Conservation (phyloP, 2,888 invertebrate species). For the Acanthacorydalis orientalis region DNA sequence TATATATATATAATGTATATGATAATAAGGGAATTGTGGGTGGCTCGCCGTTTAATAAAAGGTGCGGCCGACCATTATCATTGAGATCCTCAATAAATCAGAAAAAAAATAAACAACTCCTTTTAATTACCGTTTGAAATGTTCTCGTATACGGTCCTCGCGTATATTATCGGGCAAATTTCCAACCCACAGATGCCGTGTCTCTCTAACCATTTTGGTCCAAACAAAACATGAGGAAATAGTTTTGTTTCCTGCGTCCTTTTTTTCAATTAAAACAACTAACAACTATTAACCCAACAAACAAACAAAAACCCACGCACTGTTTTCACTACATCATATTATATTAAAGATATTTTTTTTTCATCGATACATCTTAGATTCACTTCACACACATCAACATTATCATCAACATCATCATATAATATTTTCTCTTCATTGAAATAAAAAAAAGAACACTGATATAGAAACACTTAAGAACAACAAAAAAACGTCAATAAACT, state of each 20-base stretch:
- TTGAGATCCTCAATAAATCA: background rate
- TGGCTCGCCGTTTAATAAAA: background rate
- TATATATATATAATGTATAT: too few relatives aligned
- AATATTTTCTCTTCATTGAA: background rate
- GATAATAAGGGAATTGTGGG: background rate
- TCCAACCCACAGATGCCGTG: slow-evolving; percentile 99
- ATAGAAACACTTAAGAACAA: background rate
- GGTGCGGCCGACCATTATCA: background rate
- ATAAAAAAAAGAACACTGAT: slow-evolving; percentile 3
- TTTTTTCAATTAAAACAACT: background rate
- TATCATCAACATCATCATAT: background rate
- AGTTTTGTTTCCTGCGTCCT: slow-evolving; percentile 35
- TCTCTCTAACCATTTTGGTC: slow-evolving; percentile 99
- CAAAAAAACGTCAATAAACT: too few relatives aligned
- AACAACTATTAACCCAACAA: background rate
- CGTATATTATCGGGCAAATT: slow-evolving; percentile 99
- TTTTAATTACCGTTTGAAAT: slow-evolving; percentile 80
- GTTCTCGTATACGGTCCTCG: slow-evolving; percentile 92
- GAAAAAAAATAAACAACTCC: too few relatives aligned
- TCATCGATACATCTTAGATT: background rate
- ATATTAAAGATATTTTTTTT: slow-evolving; percentile 8
- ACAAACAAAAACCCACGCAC: background rate
- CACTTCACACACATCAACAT: background rate
- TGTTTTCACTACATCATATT: slow-evolving; percentile 13
- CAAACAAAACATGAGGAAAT: slow-evolving; percentile 82